phyloP scores from a whole-genome alignment of 2,888 invertebrate species.

The Antheraea assamensis region DNA sequence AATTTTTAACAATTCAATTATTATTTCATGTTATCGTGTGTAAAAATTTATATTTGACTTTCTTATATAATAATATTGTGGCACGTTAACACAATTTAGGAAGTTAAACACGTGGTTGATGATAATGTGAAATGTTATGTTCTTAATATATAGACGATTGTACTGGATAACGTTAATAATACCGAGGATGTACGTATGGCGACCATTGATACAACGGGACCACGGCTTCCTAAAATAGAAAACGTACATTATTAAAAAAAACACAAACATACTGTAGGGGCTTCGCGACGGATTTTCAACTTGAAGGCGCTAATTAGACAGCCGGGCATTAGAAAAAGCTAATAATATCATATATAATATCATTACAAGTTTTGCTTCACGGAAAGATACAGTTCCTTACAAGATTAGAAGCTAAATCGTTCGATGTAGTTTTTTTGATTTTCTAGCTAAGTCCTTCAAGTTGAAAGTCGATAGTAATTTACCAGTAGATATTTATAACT shows the following conservation, averaged over 20 bases:
- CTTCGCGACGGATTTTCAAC: no score
- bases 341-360: no score
- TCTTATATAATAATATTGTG: background rate
- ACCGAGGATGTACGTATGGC: slow-evolving; percentile 58
- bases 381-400: no score
- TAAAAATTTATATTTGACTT: background rate
- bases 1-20: background rate
- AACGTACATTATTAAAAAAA: slow-evolving; percentile 10
- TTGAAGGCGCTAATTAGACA: no score
- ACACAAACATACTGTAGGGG: background rate
- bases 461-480: no score
- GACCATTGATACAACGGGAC: slow-evolving; percentile 68
- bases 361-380: no score
- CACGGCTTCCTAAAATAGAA: slow-evolving; percentile 53
- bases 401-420: no score
- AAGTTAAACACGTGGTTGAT: slow-evolving; percentile 3
- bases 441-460: no score
- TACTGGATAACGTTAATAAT: slow-evolving; percentile 47
- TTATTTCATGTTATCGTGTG: background rate
- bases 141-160: slow-evolving; percentile 28
- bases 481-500: no score
- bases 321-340: no score
- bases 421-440: no score
- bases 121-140: slow-evolving; percentile 15
- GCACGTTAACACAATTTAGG: slow-evolving; percentile 1